Evolutionary conservation across 2,888 invertebrate species (phyloP).

Genomic region (Copidosoma aretas): DNA sequence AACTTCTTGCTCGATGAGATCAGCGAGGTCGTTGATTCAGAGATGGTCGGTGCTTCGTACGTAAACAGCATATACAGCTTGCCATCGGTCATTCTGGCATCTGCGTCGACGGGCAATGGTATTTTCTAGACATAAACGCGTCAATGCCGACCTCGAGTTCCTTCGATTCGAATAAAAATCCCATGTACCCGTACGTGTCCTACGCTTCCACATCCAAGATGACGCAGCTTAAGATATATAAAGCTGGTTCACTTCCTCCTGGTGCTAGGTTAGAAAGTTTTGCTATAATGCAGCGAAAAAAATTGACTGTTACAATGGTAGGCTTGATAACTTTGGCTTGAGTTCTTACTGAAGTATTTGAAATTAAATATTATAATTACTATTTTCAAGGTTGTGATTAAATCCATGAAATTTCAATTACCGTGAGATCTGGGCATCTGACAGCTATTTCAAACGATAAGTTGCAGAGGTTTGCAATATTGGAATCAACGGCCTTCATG

Average conservation of each 20-base stretch:
- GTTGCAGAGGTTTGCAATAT: slow-evolving; percentile 81
- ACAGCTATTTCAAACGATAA: slow-evolving; percentile 74
- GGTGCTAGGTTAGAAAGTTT: slow-evolving; percentile 59
- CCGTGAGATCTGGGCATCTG: slow-evolving; percentile 79
- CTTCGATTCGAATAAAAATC: slow-evolving; percentile 57
- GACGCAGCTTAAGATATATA: slow-evolving; percentile 53
- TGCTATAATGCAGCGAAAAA: slow-evolving; percentile 59
- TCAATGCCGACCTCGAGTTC: slow-evolving; percentile 49
- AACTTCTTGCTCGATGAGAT: slow-evolving; percentile 61
- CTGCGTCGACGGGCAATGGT: slow-evolving; percentile 57
- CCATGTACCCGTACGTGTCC: slow-evolving; percentile 47
- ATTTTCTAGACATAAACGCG: slow-evolving; percentile 51
- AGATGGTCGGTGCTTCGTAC: slow-evolving; percentile 55
- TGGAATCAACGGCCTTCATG: slow-evolving; percentile 79
- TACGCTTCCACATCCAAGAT: slow-evolving; percentile 58
- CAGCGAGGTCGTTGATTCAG: slow-evolving; percentile 59
- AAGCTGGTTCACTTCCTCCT: slow-evolving; percentile 56
- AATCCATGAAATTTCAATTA: slow-evolving; percentile 89
- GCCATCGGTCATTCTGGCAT: slow-evolving; percentile 44
- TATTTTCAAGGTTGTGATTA: slow-evolving; percentile 79
- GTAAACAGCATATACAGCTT: slow-evolving; percentile 53
- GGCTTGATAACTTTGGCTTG: too few species aligned
- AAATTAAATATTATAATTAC: not conserved
- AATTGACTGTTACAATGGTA: slow-evolving; percentile 58
- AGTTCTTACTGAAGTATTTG: not conserved